phyloP scores from a whole-genome alignment of 2,113 vertebrate species.

The Pterophyllum scalare region DNA sequence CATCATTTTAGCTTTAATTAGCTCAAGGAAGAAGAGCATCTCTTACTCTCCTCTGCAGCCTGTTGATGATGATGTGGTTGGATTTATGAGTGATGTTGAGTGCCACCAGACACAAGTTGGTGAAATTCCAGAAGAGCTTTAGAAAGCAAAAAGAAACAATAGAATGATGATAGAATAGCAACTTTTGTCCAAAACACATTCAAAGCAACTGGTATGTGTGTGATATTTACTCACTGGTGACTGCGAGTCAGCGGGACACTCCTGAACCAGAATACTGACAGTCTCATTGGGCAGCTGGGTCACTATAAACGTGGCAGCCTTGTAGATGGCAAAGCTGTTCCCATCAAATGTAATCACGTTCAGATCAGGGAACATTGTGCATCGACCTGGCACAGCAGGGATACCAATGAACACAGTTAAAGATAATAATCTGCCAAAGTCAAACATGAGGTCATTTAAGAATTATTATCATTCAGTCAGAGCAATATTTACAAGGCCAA shows the following conservation, averaged over 20 bases:
- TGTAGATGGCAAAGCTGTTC: conserved; percentile 87
- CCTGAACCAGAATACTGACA: conserved; percentile 85
- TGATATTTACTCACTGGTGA: conserved; percentile 59
- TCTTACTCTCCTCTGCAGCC: conserved; percentile 89
- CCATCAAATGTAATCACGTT: conserved; percentile 95
- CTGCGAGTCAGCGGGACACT: conserved; percentile 85
- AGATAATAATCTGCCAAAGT: background rate
- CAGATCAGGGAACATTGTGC: conserved; percentile 94
- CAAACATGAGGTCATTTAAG: background rate
- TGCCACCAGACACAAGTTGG: conserved; percentile 87
- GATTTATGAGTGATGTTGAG: conserved; percentile 89
- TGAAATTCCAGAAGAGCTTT: conserved; percentile 84
- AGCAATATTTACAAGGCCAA: background rate
- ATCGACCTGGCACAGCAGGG: conserved; percentile 85
- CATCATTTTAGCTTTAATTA: background rate
- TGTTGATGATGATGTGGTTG: conserved; percentile 87
- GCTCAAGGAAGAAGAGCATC: background rate
- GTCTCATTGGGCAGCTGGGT: conserved; percentile 88
- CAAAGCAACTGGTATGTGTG: background rate
- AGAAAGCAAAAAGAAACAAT: conserved; percentile 14
- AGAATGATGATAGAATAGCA: background rate
- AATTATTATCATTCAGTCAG: background rate
- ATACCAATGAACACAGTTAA: background rate
- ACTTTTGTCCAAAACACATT: background rate
- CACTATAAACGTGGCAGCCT: conserved; percentile 90